phyloP scores from a whole-genome alignment of 2,113 vertebrate species.

The Corapipo altera region DNA sequence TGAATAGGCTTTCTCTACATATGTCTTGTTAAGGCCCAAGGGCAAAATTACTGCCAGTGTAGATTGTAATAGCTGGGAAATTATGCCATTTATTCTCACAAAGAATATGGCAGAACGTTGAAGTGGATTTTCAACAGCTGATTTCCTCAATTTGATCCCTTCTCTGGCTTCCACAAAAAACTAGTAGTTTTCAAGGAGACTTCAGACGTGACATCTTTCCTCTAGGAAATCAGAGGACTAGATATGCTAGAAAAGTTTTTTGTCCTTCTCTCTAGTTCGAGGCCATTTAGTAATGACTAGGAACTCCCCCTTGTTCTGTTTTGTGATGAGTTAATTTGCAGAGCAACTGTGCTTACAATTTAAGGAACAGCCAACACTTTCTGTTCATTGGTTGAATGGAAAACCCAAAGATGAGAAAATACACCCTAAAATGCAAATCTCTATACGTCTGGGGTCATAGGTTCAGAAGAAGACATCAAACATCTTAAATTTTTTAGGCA shows the following conservation, averaged over 20 bases:
- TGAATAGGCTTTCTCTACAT: neutral
- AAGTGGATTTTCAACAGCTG: neutral
- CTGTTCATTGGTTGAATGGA: neutral
- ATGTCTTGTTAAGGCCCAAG: neutral
- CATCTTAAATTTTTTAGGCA: neutral
- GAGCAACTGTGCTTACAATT: neutral
- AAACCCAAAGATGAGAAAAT: neutral
- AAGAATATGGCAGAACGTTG: neutral
- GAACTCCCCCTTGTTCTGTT: neutral
- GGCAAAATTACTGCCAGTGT: neutral
- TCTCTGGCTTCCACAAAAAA: neutral
- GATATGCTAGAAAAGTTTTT: neutral
- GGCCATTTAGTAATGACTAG: neutral
- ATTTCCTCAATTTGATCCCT: neutral
- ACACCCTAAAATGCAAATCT: neutral
- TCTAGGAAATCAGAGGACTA: neutral
- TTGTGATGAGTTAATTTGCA: neutral
- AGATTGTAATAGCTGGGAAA: neutral
- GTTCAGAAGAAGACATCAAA: neutral
- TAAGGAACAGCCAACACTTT: neutral
- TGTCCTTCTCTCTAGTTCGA: neutral
- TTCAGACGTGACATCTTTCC: neutral
- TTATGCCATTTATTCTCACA: neutral
- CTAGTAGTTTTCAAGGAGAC: neutral
- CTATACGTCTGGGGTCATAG: fast-evolving